A percentile compares a stretch with the other conserved stretches of the same genome.
phyloP scores from a whole-genome alignment of 2,113 vertebrate species.

The Leptocoma aspasia region DNA sequence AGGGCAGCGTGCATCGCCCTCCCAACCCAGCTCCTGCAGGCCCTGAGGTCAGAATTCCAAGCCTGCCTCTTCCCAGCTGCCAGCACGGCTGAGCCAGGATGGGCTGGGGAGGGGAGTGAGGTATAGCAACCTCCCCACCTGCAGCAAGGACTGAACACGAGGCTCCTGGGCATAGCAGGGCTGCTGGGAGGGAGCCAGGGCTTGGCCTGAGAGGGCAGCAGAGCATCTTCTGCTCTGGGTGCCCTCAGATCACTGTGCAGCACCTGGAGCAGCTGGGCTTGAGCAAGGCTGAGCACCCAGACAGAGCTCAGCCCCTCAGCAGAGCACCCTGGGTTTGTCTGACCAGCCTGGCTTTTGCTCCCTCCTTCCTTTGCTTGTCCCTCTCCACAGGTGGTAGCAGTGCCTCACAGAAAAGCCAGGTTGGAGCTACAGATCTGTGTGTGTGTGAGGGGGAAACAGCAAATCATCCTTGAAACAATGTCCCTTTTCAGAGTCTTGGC shows the following conservation, averaged over 20 bases:
- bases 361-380: background rate
- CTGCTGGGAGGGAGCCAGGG: background rate
- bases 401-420: background rate
- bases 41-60: background rate
- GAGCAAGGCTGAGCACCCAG: background rate
- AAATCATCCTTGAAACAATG: conserved; percentile 6
- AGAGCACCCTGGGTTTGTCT: fast-evolving
- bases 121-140: background rate
- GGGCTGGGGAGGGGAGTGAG: background rate
- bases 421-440: background rate
- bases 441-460: background rate
- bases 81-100: background rate
- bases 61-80: background rate
- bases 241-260: background rate
- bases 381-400: background rate
- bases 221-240: background rate
- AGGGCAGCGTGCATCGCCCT: fast-evolving
- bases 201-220: background rate
- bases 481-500: background rate
- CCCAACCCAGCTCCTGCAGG: background rate
- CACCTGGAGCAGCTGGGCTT: background rate
- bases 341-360: fast-evolving
- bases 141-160: background rate
- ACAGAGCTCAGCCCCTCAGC: background rate
- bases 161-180: background rate